These are phyloP conservation scores for Patella vulgata DNA, from an alignment of 1,140 invertebrate genomes.

Conservation along the genomic window DNA sequence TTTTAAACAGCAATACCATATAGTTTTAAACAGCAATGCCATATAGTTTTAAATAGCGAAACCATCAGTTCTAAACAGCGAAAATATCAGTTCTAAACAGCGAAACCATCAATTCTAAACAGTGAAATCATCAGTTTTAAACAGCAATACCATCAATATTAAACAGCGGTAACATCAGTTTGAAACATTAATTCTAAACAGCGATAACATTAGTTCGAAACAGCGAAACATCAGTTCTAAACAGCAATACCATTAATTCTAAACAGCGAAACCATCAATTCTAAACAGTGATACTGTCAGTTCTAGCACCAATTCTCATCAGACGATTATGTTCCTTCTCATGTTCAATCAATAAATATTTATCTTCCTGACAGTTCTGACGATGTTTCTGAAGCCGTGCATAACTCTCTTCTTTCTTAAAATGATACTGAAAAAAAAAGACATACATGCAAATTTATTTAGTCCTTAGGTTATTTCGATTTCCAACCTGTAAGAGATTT, in stretches of 20 bases:
- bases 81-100: background rate
- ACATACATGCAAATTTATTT: no score
- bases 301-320: slow-evolving; percentile 35
- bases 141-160: background rate
- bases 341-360: slow-evolving; percentile 46
- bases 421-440: slow-evolving; percentile 45
- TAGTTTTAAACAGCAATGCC: background rate
- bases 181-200: background rate
- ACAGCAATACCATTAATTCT: slow-evolving; percentile 1
- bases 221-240: background rate
- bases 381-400: slow-evolving; percentile 49
- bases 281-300: slow-evolving; percentile 14
- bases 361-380: slow-evolving; percentile 45
- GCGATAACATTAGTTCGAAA: background rate
- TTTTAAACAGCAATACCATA: background rate
- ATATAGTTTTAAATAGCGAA: background rate
- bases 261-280: background rate
- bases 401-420: slow-evolving; percentile 56
- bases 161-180: background rate
- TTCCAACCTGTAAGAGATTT: no score
- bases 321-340: slow-evolving; percentile 54
- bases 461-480: no score
- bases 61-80: slow-evolving; percentile 1
- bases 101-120: slow-evolving; percentile 4
- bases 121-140: slow-evolving; percentile 5